A percentile compares a stretch with the other conserved stretches of the same genome.
phyloP scores from a whole-genome alignment of 2,113 vertebrate species.

The Zapus hudsonius region DNA sequence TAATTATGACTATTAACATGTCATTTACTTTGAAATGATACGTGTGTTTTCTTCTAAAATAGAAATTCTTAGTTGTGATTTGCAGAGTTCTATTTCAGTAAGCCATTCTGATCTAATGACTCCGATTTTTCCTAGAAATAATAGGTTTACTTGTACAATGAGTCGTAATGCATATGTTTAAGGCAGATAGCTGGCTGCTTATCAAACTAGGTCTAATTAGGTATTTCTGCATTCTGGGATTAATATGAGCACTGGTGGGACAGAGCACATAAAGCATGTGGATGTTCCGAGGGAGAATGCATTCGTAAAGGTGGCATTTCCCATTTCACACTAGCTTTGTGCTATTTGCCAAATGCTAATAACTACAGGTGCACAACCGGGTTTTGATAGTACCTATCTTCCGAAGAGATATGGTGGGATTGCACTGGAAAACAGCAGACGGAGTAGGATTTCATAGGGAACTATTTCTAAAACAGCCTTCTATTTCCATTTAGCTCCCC shows the following conservation, averaged over 20 bases:
- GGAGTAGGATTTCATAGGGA: background rate
- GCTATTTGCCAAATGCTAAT: constrained; percentile 32
- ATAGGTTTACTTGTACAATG: constrained; percentile 84
- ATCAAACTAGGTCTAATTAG: constrained; percentile 91
- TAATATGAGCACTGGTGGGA: constrained; percentile 77
- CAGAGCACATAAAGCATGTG: constrained; percentile 49
- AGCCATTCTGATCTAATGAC: constrained; percentile 84
- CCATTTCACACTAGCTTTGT: constrained; percentile 45
- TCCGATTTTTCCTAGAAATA: constrained; percentile 89
- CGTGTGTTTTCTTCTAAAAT: constrained; percentile 80
- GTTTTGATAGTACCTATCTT: background rate
- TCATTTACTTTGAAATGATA: constrained; percentile 87
- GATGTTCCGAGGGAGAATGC: constrained; percentile 64
- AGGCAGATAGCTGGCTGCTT: constrained; percentile 90
- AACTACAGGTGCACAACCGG: background rate
- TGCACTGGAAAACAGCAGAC: no score
- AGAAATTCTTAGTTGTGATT: constrained; percentile 88
- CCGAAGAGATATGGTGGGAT: background rate
- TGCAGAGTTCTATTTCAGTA: constrained; percentile 88
- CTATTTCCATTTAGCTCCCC: background rate
- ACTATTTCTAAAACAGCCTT: background rate
- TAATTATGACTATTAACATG: constrained; percentile 91
- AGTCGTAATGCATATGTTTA: constrained; percentile 90
- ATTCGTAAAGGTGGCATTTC: constrained; percentile 63
- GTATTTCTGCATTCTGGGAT: constrained; percentile 85